Evolutionary conservation across 2,797 vertebrate species (phyloP).

Genomic region (Spinibarbus caldwelli): DNA sequence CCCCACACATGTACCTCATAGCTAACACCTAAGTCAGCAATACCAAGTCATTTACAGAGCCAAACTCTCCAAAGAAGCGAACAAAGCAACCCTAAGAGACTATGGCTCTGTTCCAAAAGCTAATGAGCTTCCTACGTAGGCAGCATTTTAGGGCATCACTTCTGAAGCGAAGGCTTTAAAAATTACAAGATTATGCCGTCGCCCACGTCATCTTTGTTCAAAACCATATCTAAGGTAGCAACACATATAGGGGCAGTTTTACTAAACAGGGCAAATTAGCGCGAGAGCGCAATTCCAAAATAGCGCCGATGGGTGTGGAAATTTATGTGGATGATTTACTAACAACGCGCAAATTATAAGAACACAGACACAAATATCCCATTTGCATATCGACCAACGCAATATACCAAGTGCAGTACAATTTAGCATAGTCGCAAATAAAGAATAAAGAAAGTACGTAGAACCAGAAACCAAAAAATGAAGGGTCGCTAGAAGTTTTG

Average conservation of each 20-base stretch:
- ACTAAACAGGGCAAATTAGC: too few species aligned
- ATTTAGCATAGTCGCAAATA: too few species aligned
- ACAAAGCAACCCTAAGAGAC: not conserved
- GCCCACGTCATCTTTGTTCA: not conserved
- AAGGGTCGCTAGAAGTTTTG: too few species aligned
- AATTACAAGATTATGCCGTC: not conserved
- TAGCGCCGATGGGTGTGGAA: too few species aligned
- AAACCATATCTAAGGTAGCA: not conserved
- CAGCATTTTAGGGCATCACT: not conserved
- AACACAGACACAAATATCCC: too few species aligned
- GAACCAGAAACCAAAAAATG: too few species aligned
- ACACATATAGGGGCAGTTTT: not conserved
- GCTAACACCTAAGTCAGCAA: slow-evolving; percentile 26
- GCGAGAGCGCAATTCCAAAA: too few species aligned
- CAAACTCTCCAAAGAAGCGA: slow-evolving; percentile 5
- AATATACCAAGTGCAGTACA: too few species aligned
- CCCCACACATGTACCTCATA: slow-evolving; percentile 4
- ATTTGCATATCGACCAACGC: too few species aligned
- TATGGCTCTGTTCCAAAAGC: not conserved
- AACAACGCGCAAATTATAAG: too few species aligned
- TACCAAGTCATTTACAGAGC: slow-evolving; percentile 17
- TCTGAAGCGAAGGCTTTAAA: not conserved
- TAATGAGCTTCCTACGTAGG: not conserved
- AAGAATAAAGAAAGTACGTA: too few species aligned
- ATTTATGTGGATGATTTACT: too few species aligned